Evolutionary conservation across 1,140 invertebrate species (phyloP).

Genomic region (Condylostylus longicornis): DNA sequence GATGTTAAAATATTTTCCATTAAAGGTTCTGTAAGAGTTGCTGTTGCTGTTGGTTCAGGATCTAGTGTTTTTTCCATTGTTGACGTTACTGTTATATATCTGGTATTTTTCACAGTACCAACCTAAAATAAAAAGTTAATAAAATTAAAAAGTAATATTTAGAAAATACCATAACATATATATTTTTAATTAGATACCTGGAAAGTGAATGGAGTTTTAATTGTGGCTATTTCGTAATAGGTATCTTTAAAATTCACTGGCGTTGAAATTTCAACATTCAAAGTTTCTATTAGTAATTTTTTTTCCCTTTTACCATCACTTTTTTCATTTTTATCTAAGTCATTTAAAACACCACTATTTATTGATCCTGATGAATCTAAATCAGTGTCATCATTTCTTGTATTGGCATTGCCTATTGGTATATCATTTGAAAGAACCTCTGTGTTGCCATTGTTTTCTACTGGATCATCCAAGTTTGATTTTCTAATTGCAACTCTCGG

Average conservation of each 20-base stretch:
- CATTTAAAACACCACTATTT: conserved; percentile 42
- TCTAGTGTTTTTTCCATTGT: conserved; percentile 61
- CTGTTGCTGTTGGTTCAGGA: conserved; percentile 39
- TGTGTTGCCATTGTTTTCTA: conserved; percentile 38
- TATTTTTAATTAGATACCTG: conserved; percentile 40
- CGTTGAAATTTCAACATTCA: conserved; percentile 74
- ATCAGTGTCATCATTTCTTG: conserved; percentile 38
- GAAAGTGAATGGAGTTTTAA: conserved; percentile 76
- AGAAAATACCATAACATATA: not conserved
- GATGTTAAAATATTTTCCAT: conserved; percentile 76
- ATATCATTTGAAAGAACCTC: conserved; percentile 10
- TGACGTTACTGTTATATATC: conserved; percentile 69
- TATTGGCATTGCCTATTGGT: conserved; percentile 14
- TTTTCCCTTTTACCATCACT: conserved; percentile 43
- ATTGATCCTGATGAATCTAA: conserved; percentile 50
- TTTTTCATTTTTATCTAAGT: conserved; percentile 34
- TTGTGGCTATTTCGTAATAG: conserved; percentile 76
- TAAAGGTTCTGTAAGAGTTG: conserved; percentile 49
- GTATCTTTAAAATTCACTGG: conserved; percentile 66
- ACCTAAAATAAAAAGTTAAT: conserved; percentile 41
- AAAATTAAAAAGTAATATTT: not conserved
- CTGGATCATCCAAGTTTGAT: too few relatives aligned
- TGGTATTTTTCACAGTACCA: conserved; percentile 69
- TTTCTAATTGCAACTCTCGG: conserved; percentile 65
- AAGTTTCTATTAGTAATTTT: conserved; percentile 48